Evolutionary conservation across 2,797 vertebrate species (phyloP), one percentile per base, ranked within the genome.

Genomic region (Poeciliopsis gracilis): DNA sequence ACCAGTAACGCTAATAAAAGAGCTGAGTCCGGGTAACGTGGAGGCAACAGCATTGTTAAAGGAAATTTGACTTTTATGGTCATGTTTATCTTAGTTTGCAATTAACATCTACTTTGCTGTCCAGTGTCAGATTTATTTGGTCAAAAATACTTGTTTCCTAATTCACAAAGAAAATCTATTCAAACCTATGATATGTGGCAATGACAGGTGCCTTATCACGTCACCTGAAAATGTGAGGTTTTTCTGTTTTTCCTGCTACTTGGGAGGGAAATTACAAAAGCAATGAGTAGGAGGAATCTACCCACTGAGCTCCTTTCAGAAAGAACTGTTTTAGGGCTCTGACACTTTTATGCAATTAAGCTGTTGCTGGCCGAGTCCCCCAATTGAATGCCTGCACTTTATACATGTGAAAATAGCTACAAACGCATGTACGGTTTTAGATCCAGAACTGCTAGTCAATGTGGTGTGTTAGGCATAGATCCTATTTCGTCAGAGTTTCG

Each of bases 1-100:
- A 91, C 49, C 88, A 88, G 85, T 88, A 82, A 85, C 90, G 86
- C 82, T 84, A 75, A 85, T 82, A 85, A 90, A 90, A 82, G 72
- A 80, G 84, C 77, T 87, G 78, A 77, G 88, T 90, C 77, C 69
- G 46, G 84, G 86, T 78, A 85, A 83, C 57, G 79, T 66, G 83
- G 75, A 88, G 89, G 89, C 87, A 90, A 83, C 77, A 80, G 78
- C 86, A 84, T 84, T 86, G 53, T 81, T 85, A 66, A 57, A 84
- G 77, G 82, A 69, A 89, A 83, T 79, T 82, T 87, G 89, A 87
- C 86, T 82, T 83, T 79, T 82, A 86, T 73, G 13, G 73, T 84
- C 72, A 80, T 82, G 38, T 79, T 16, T 55, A 15, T 20, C 38
- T 61, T 73, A 74, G 57, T 72, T 55, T 72, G 36, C 57, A 55